Evolutionary conservation across 2,797 vertebrate species (phyloP), one percentile per base, ranked within the genome.

Genomic region (Decapterus maruadsi): DNA sequence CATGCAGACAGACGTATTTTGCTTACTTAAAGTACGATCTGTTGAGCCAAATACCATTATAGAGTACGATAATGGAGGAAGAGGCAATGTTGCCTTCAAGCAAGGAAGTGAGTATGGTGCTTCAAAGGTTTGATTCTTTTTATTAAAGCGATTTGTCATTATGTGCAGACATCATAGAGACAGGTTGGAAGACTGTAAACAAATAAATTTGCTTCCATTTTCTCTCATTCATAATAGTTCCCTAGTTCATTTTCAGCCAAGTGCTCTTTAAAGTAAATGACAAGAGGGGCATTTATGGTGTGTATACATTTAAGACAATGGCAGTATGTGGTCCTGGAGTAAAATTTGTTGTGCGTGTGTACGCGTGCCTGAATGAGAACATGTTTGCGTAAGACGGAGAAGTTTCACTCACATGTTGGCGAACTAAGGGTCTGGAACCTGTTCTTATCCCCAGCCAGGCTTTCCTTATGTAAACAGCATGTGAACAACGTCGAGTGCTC

Each of bases 391-490:
- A 57, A 71, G 70, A 68, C 31, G 67, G 64, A 72, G 64, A 72
- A 4, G 54, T 75, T 78, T 50, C 45, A 62, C 9, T 7, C 69
- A 58, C 65, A 34, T 68, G 53, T 20, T 66, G 54, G 31, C 3
- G 1, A 11, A 83, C 54, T 50, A 48, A 20, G 74, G 38, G 29
- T 71, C 78, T 85, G 84, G 83, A 93, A 83, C 78, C 78, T 82
- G 80, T 89, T 91, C 83, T 83, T 88, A 84, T 83, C 80, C 87
- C 61, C 55, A 26, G 67, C 77, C 79, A 86, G 86, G 55, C 81
- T 82, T 84, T 91, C 85, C 90, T 90, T 86, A 65, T 45, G 75
- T 90, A 91, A 93, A 93, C 86, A 90, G 73, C 74, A 72, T 82
- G 80, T 72, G 77, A 82, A 80, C 76, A 43, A 46, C 83, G 69